Conservation (phyloP, 2,113 vertebrate genomes). For the Hemicordylus capensis region DNA sequence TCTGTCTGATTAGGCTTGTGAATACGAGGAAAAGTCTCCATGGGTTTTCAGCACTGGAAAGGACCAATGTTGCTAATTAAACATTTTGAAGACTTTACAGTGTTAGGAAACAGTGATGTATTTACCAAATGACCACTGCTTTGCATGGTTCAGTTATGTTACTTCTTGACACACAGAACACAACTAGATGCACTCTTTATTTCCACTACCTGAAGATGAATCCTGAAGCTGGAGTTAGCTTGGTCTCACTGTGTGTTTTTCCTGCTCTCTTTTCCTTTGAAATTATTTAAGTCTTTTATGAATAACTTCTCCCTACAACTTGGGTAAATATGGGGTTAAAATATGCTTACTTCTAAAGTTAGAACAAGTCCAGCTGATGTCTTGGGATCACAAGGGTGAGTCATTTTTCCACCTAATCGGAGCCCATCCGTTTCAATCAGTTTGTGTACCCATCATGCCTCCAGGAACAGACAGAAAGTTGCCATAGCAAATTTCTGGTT, state of each 20-base stretch:
- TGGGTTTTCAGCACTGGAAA: background rate
- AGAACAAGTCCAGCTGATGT: rapidly evolving
- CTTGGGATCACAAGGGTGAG: background rate
- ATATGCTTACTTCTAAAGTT: rapidly evolving
- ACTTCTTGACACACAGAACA: background rate
- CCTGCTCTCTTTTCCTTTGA: background rate
- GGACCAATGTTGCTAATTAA: no score
- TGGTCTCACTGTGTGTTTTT: background rate
- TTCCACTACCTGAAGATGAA: background rate
- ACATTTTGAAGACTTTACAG: background rate
- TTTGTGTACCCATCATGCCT: no score
- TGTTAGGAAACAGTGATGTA: background rate
- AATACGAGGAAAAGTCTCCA: background rate
- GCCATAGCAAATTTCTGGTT: no score
- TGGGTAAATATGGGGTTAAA: background rate
- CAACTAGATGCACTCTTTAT: background rate
- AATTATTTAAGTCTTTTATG: background rate
- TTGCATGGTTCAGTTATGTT: background rate
- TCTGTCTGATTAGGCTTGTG: background rate
- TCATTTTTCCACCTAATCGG: no score
- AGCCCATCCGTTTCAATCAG: no score
- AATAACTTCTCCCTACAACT: background rate
- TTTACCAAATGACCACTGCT: background rate
- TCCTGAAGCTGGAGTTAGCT: background rate
- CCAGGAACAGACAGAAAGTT: no score